Percentiles rank a stretch among this genome's conserved stretches.
Conservation (phyloP, 1,140 invertebrate genomes). For the Drosophila micromelanica region DNA sequence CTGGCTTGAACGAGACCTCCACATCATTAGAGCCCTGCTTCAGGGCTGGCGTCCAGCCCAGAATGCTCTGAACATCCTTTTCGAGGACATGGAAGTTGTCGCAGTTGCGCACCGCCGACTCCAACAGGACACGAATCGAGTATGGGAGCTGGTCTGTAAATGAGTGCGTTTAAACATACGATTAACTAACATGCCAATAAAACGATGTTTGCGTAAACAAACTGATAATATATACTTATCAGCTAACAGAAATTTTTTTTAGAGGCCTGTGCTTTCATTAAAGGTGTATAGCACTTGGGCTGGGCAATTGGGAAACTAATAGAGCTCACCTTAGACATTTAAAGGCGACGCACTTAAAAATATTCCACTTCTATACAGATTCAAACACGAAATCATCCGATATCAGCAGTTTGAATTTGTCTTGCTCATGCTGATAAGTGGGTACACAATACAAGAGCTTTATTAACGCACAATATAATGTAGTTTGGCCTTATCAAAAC, state of each 20-base stretch:
- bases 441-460: conserved; percentile 35
- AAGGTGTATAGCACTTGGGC: conserved; percentile 11
- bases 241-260: neutral
- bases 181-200: conserved; percentile 2
- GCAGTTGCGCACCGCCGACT: conserved; percentile 98
- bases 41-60: conserved; percentile 95
- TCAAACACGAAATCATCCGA: conserved; percentile 28
- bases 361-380: conserved; percentile 41
- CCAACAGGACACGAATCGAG: conserved; percentile 96
- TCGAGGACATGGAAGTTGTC: conserved; percentile 96
- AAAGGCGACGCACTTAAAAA: conserved; percentile 53
- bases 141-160: conserved; percentile 91
- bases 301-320: conserved; percentile 7
- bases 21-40: conserved; percentile 87
- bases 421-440: conserved; percentile 54
- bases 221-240: conserved; percentile 20
- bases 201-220: neutral
- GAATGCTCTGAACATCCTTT: conserved; percentile 94
- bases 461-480: conserved; percentile 34
- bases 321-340: conserved; percentile 18
- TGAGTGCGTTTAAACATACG: conserved; percentile 5
- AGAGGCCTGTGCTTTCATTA: neutral
- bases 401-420: conserved; percentile 50
- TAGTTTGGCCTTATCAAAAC: conserved; percentile 49
- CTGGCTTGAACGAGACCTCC: conserved; percentile 98